These are phyloP conservation scores for Sebastes iracundus DNA, from an alignment of 2,797 vertebrate species.

Conservation along the genomic window DNA sequence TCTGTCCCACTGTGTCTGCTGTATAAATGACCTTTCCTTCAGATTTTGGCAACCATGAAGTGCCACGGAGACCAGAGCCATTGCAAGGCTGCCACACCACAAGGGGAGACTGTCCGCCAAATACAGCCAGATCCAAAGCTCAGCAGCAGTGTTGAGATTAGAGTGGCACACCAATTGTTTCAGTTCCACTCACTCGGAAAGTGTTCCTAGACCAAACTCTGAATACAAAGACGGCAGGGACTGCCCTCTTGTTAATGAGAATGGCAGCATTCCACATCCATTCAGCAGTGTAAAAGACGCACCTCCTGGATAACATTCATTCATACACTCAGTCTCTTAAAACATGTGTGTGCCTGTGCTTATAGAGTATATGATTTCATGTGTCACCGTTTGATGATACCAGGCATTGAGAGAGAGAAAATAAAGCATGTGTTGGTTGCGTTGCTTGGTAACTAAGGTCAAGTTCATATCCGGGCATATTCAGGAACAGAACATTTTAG, in stretches of 20 bases:
- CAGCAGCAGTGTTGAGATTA: constrained; percentile 67
- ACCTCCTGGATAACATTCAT: constrained; percentile 7
- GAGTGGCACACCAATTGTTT: constrained; percentile 69
- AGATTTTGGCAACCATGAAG: constrained; percentile 62
- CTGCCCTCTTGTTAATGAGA: constrained; percentile 55
- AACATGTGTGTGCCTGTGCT: not conserved
- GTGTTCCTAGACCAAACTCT: constrained; percentile 55
- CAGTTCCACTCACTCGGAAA: constrained; percentile 64
- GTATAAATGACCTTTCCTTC: constrained; percentile 73
- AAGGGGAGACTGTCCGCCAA: constrained; percentile 62
- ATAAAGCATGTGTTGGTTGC: constrained; percentile 32
- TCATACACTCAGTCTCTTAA: not conserved
- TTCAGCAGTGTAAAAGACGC: constrained; percentile 38
- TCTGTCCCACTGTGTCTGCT: constrained; percentile 45
- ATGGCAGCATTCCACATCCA: constrained; percentile 50
- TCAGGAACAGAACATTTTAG: constrained; percentile 39
- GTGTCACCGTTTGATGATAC: constrained; percentile 13
- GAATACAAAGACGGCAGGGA: constrained; percentile 49
- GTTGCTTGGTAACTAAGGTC: constrained; percentile 62
- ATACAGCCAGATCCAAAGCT: constrained; percentile 61
- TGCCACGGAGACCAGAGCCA: constrained; percentile 60
- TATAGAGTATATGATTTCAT: not conserved
- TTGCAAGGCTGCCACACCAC: constrained; percentile 56
- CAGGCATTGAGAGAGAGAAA: constrained; percentile 12
- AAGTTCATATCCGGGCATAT: constrained; percentile 44